Base-by-base conservation (phyloP, 1,140 invertebrate species). In the Drosophila paulistorum region DNA sequence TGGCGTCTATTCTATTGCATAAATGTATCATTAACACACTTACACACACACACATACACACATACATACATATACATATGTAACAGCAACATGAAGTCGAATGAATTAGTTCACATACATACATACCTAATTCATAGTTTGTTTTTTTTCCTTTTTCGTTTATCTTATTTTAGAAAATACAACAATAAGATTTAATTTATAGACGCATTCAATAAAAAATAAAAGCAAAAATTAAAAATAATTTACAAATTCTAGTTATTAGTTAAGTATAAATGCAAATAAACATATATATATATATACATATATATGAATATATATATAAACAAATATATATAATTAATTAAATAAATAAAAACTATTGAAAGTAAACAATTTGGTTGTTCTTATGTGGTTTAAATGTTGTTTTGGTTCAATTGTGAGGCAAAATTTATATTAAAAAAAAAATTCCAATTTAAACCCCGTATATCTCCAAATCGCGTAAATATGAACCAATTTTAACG, bases 171-270 rank as follows among this genome's bases (percentile, higher is more conserved):
- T 84, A 87, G 30, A 75, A 78, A 78, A 83, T 79, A 87, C 82
- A 82, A 58, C 69, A 75, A 65, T 83, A 87, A 86, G 83, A 68
- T 76, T 84, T 86, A 86, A 87, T 82, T 87, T 86, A 86, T 87
- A 86, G 79, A 86, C 67, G 79, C 75, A 85, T 84, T 84, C 68
- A 86, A 86, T 71, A 82, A 77, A 79, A 82, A 77, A 79, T 86
- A 87, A 87, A 51, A 23, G 45, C 45, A 51, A 51, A 23, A 86
- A 69, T 82, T 73, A 83, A 81, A 30, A 83, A 79, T 87, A 87
- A 87, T 86, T 86, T 86, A 86, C 79, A 86, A 86, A 84, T 72
- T 51, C 77, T 86, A 86, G 82, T 85, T 86, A 73, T 82, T 79
- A 86, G 79, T 68, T 80, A 72, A 87, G 74, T 80, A 80, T 77